A percentile compares a stretch with the other conserved stretches of the same genome.
Conservation (phyloP, 2,113 vertebrate genomes). For the Triplophysa dalaica region DNA sequence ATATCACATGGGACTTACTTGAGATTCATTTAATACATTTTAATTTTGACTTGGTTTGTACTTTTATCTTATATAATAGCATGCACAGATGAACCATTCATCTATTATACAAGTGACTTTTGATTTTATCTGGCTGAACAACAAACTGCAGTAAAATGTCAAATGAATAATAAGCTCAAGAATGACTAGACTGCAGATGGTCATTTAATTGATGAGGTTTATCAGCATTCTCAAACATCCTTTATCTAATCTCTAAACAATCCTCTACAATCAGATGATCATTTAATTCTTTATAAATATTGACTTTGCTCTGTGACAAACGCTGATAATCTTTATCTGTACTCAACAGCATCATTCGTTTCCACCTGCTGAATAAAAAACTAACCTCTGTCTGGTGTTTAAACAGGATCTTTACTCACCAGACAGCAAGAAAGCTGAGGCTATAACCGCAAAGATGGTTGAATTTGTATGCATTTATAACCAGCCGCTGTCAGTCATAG, state of each 20-base stretch:
- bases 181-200: not conserved
- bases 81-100: too few species aligned
- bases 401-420: too few species aligned
- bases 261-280: not conserved
- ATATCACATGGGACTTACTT: too few species aligned
- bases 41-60: too few species aligned
- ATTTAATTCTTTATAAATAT: conserved; percentile 19
- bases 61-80: too few species aligned
- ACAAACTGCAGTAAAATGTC: not conserved
- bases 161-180: conserved; percentile 9
- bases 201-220: not conserved
- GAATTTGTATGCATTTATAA: too few species aligned
- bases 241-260: conserved; percentile 6
- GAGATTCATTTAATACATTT: too few species aligned
- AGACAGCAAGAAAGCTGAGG: too few species aligned
- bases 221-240: conserved; percentile 22
- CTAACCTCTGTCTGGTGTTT: not conserved
- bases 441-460: too few species aligned
- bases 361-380: conserved; percentile 10
- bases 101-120: too few species aligned
- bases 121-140: not conserved
- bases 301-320: conserved; percentile 18
- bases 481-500: too few species aligned
- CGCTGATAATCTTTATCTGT: conserved; percentile 11
- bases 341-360: not conserved